phyloP scores from a whole-genome alignment of 2,797 vertebrate species.

The Crocodylus rhombifer region DNA sequence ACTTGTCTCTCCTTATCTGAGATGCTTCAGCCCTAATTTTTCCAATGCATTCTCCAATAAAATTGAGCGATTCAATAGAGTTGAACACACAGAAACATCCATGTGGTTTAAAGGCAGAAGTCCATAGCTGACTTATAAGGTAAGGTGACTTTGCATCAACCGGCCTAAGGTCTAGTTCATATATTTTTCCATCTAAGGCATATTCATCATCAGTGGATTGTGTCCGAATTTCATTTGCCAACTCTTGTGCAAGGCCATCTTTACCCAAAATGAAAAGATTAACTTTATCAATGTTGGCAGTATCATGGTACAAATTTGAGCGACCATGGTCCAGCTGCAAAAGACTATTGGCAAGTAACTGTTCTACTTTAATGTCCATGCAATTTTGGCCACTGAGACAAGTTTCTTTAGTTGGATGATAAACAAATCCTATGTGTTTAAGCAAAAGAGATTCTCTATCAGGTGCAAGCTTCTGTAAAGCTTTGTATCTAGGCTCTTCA shows the following conservation, averaged over 20 bases:
- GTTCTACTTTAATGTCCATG: conserved; percentile 97
- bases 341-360: conserved; percentile 93
- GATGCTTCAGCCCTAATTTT: conserved; percentile 94
- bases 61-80: conserved; percentile 97
- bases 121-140: conserved; percentile 93
- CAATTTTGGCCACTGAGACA: conserved; percentile 97
- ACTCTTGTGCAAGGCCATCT: conserved; percentile 96
- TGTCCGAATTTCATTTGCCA: conserved; percentile 97
- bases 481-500: conserved; percentile 97
- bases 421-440: conserved; percentile 99
- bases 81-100: conserved; percentile 99
- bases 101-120: conserved; percentile 94
- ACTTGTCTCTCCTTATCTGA: conserved; percentile 93
- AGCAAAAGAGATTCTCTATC: conserved; percentile 97
- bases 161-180: conserved; percentile 95
- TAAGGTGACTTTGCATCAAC: conserved; percentile 95
- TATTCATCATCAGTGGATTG: conserved; percentile 99
- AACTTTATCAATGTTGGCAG: conserved; percentile 96
- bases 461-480: conserved; percentile 97
- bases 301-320: conserved; percentile 92
- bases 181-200: conserved; percentile 98
- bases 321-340: conserved; percentile 93
- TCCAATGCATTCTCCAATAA: conserved; percentile 95
- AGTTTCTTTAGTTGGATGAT: conserved; percentile 99
- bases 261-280: conserved; percentile 98